Evolutionary conservation across 2,888 invertebrate species (phyloP).

Genomic region (Mimas tiliae): DNA sequence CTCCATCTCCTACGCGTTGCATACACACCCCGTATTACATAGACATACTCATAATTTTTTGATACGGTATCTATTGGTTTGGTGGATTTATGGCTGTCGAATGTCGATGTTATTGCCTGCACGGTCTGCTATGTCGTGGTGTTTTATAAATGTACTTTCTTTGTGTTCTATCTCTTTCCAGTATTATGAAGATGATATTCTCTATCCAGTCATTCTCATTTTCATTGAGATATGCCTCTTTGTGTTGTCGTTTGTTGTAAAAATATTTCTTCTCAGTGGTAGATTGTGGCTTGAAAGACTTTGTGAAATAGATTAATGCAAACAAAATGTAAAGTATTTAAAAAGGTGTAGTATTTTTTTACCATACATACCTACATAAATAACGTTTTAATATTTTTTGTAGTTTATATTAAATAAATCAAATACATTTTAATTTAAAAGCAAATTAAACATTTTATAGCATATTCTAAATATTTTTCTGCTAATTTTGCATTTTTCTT

Average conservation of each 20-base stretch:
- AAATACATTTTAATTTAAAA: too few species aligned
- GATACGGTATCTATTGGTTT: slow-evolving; percentile 44
- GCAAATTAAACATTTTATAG: too few species aligned
- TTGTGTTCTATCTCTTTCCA: neutral
- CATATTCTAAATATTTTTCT: neutral
- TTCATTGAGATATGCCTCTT: neutral
- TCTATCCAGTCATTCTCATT: neutral
- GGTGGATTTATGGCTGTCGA: slow-evolving; percentile 30
- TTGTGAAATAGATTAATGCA: neutral
- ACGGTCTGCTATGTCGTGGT: slow-evolving; percentile 28
- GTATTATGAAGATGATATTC: neutral
- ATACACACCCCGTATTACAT: too few species aligned
- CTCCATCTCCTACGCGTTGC: too few species aligned
- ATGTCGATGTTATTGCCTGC: slow-evolving; percentile 41
- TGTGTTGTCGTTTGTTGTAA: neutral
- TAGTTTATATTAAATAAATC: too few species aligned
- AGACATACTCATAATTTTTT: too few species aligned
- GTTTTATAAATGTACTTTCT: neutral
- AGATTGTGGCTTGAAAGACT: neutral
- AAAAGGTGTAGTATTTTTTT: too few species aligned
- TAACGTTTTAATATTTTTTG: too few species aligned
- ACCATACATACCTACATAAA: too few species aligned
- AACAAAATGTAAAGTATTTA: neutral
- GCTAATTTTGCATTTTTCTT: neutral
- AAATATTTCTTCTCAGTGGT: neutral